Conservation (phyloP, 2,888 invertebrate genomes). For the Plagiodera versicolora region DNA sequence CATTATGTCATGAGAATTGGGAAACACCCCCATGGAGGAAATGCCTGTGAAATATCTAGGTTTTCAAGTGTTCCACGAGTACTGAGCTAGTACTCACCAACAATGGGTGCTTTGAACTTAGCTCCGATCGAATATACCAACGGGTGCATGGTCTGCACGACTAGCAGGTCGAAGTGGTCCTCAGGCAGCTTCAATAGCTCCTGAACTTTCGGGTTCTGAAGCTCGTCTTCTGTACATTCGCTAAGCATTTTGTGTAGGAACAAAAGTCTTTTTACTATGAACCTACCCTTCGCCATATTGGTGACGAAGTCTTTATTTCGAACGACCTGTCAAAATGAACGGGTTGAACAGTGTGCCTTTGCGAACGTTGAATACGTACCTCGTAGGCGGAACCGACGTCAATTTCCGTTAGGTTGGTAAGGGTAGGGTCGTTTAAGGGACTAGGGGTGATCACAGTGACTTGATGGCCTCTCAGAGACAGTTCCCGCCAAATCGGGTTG, state of each 20-base stretch:
- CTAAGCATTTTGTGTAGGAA: no score
- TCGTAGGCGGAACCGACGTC: slow-evolving; percentile 25
- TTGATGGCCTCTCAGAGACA: slow-evolving; percentile 43
- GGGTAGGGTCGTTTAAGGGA: slow-evolving; percentile 30
- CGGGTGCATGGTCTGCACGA: slow-evolving; percentile 40
- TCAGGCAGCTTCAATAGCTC: slow-evolving; percentile 28
- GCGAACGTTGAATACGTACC: background rate
- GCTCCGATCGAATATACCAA: no score
- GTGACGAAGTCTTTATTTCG: slow-evolving; percentile 15
- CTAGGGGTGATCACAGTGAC: slow-evolving; percentile 45
- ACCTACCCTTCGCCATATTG: no score
- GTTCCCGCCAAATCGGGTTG: slow-evolving; percentile 38
- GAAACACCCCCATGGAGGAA: slow-evolving; percentile 49
- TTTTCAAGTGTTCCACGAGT: no score
- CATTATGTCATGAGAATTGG: slow-evolving; percentile 36
- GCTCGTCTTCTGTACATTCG: slow-evolving; percentile 19
- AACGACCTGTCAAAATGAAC: background rate
- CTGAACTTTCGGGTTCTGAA: slow-evolving; percentile 33
- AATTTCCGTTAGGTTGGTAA: slow-evolving; percentile 39
- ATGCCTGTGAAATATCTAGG: slow-evolving; percentile 43
- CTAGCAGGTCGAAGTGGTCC: slow-evolving; percentile 42
- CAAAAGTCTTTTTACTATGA: no score
- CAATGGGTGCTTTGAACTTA: no score
- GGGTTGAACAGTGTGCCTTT: slow-evolving; percentile 1
- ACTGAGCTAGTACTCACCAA: no score